A percentile compares a stretch with the other conserved stretches of the same genome.
phyloP scores from a whole-genome alignment of 2,113 vertebrate genomes.

The Neolamprologus sp. region DNA sequence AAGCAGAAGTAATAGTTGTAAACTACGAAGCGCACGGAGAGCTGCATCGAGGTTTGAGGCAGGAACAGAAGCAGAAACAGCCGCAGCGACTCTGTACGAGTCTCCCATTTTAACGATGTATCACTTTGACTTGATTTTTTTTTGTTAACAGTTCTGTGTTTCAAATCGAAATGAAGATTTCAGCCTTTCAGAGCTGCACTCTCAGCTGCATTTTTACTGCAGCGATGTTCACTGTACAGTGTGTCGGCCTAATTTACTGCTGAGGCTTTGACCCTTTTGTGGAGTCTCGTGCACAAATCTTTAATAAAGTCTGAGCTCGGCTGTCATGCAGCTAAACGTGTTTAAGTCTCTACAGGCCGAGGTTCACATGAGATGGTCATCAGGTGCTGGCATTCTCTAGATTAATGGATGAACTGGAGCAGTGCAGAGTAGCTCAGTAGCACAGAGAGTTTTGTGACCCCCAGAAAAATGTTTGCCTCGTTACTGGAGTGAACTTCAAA shows the following conservation, averaged over 20 bases:
- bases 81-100: neutral
- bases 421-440: neutral
- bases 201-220: neutral
- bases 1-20: neutral
- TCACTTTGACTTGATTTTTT: neutral
- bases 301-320: neutral
- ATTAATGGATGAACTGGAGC: neutral
- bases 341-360: neutral
- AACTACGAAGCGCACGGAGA: neutral
- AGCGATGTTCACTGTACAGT: neutral
- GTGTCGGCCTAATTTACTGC: neutral
- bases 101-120: neutral
- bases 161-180: neutral
- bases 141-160: neutral
- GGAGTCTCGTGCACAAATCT: neutral
- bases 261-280: neutral
- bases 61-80: neutral
- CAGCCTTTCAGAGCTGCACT: neutral
- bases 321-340: neutral
- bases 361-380: neutral
- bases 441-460: neutral
- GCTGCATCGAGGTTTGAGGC: neutral
- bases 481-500: neutral
- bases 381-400: neutral
- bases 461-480: neutral